Conservation (phyloP, 2,797 vertebrate species). For the Hybognathus amarus region DNA sequence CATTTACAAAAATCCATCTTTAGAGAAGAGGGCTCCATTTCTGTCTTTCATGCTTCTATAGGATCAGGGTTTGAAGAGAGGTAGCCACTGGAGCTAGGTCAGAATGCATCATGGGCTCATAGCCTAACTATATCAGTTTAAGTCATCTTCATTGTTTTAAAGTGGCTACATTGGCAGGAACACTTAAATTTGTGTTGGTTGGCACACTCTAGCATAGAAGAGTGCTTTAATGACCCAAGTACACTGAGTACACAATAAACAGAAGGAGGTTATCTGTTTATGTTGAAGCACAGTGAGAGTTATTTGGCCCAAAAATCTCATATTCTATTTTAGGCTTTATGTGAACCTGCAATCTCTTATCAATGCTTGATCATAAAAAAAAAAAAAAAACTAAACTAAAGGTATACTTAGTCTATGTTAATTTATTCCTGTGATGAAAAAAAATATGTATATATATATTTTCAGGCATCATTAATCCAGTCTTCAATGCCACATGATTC, state of each 20-base stretch:
- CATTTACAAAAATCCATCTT: constrained; percentile 58
- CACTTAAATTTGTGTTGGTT: not conserved
- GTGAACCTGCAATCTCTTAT: not conserved
- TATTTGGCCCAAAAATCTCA: not conserved
- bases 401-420: too few species aligned
- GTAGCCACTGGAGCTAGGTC: constrained; percentile 23
- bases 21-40: constrained; percentile 53
- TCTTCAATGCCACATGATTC: not conserved
- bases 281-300: not conserved
- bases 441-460: not conserved
- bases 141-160: constrained; percentile 2
- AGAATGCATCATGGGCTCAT: not conserved
- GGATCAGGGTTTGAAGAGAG: constrained; percentile 22
- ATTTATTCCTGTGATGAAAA: not conserved
- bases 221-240: not conserved
- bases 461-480: not conserved
- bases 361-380: not conserved
- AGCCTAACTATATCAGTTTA: not conserved
- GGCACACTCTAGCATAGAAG: not conserved
- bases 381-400: too few species aligned
- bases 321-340: not conserved
- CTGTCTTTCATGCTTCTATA: constrained; percentile 57
- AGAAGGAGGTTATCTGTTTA: not conserved
- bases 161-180: not conserved
- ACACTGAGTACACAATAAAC: constrained; percentile 17